phyloP scores from a whole-genome alignment of 2,888 invertebrate species.

The Agonopterix subpropinquella region DNA sequence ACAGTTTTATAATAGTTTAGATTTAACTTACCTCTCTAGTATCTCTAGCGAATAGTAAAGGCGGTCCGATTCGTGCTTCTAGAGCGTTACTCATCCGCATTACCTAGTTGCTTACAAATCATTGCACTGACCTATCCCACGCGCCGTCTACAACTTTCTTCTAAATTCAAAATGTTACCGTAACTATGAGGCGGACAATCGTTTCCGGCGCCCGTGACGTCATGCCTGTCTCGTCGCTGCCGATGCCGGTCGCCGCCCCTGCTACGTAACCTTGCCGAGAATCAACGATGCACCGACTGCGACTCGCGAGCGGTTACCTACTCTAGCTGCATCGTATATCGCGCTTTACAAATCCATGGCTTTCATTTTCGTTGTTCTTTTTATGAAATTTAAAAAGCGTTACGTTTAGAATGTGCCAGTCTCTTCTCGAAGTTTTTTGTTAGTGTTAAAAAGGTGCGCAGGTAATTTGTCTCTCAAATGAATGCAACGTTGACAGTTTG shows the following conservation, averaged over 20 bases:
- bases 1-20: too few species aligned
- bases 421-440: neutral
- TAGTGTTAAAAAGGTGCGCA: neutral
- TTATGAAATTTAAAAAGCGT: slow-evolving; percentile 24
- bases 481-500: neutral
- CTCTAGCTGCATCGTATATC: slow-evolving; percentile 14
- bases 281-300: slow-evolving; percentile 20
- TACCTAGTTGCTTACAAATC: neutral
- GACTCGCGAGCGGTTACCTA: slow-evolving; percentile 12
- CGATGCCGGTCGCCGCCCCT: slow-evolving; percentile 59
- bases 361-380: slow-evolving; percentile 60
- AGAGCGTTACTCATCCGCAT: too few species aligned
- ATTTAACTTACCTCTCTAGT: too few species aligned
- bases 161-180: slow-evolving; percentile 73
- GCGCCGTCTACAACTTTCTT: slow-evolving; percentile 60
- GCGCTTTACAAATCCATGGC: slow-evolving; percentile 13
- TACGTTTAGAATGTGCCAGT: too few species aligned
- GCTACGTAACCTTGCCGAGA: slow-evolving; percentile 59
- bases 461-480: neutral
- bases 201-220: slow-evolving; percentile 75
- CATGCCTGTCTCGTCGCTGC: slow-evolving; percentile 46
- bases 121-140: slow-evolving; percentile 65
- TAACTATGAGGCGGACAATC: slow-evolving; percentile 61
- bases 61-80: too few species aligned
- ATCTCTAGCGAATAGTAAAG: too few species aligned